Percentiles rank a stretch among this genome's conserved stretches.
phyloP scores from a whole-genome alignment of 2,888 invertebrate species.

The Anaspis maculata region DNA sequence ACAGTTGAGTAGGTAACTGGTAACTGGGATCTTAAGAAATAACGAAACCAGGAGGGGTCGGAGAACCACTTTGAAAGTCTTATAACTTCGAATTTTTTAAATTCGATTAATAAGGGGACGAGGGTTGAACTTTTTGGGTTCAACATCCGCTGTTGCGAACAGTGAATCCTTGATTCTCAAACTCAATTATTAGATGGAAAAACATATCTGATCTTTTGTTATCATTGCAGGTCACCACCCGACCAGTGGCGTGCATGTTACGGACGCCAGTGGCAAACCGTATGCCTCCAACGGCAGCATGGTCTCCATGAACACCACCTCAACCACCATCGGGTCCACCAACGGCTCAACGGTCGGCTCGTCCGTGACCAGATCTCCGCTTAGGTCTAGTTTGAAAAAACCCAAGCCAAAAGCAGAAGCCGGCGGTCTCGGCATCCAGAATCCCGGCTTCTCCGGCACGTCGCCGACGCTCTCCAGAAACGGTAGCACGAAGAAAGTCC shows the following conservation, averaged over 20 bases:
- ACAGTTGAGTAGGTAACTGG: too few species aligned
- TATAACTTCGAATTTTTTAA: too few species aligned
- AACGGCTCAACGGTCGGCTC: constrained; percentile 46
- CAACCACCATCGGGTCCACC: constrained; percentile 54
- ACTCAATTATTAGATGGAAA: too few species aligned
- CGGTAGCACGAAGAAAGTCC: constrained; percentile 83
- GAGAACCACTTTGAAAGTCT: too few species aligned
- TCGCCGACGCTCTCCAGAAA: constrained; percentile 77
- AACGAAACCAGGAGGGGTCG: too few species aligned
- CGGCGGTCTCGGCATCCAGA: constrained; percentile 75
- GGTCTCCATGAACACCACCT: constrained; percentile 65
- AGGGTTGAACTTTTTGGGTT: too few species aligned
- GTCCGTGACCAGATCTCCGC: constrained; percentile 50
- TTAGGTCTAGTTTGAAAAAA: constrained; percentile 74
- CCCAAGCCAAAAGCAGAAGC: constrained; percentile 50
- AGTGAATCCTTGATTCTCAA: too few species aligned
- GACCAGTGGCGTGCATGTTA: constrained; percentile 85
- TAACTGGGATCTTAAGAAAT: too few species aligned
- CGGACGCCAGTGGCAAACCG: constrained; percentile 79
- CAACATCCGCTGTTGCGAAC: too few species aligned
- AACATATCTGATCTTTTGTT: too few species aligned
- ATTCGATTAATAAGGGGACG: too few species aligned
- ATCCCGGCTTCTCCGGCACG: constrained; percentile 76
- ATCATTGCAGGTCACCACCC: too few species aligned
- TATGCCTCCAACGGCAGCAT: constrained; percentile 60